Percentiles rank a stretch among this genome's conserved stretches.
phyloP scores from a whole-genome alignment of 2,113 vertebrate genomes.

The Tachuris rubrigastra region DNA sequence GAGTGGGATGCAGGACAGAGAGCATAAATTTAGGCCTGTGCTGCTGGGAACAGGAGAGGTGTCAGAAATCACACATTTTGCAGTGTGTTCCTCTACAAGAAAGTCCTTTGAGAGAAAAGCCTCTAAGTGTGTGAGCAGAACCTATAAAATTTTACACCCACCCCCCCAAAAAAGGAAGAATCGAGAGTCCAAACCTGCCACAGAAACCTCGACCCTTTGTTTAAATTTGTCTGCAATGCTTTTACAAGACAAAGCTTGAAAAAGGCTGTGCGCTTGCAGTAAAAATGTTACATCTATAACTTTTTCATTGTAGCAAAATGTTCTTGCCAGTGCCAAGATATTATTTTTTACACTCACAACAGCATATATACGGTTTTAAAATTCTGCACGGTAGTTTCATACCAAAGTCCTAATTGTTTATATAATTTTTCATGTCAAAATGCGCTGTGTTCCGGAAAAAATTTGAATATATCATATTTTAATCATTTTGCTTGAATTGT shows the following conservation, averaged over 20 bases:
- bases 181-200: slow-evolving; percentile 26
- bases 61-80: slow-evolving; percentile 79
- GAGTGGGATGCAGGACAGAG: slow-evolving; percentile 62
- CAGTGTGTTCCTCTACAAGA: slow-evolving; percentile 61
- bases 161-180: slow-evolving; percentile 28
- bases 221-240: slow-evolving; percentile 52
- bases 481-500: slow-evolving; percentile 5
- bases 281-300: slow-evolving; percentile 48
- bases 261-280: background rate
- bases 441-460: background rate
- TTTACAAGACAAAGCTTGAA: slow-evolving; percentile 37
- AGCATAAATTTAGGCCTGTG: slow-evolving; percentile 69
- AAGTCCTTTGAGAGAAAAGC: slow-evolving; percentile 68
- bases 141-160: slow-evolving; percentile 64
- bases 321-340: slow-evolving; percentile 1
- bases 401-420: slow-evolving; percentile 10
- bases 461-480: background rate
- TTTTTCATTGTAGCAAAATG: slow-evolving; percentile 46
- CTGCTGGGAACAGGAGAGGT: slow-evolving; percentile 70
- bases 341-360: slow-evolving; percentile 15
- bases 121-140: slow-evolving; percentile 66
- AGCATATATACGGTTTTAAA: background rate
- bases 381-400: slow-evolving; percentile 23
- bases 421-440: slow-evolving; percentile 29
- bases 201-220: slow-evolving; percentile 34